These are phyloP conservation scores for Ganaspis brasiliensis DNA, from an alignment of 2,888 invertebrate genomes.

Conservation along the genomic window DNA sequence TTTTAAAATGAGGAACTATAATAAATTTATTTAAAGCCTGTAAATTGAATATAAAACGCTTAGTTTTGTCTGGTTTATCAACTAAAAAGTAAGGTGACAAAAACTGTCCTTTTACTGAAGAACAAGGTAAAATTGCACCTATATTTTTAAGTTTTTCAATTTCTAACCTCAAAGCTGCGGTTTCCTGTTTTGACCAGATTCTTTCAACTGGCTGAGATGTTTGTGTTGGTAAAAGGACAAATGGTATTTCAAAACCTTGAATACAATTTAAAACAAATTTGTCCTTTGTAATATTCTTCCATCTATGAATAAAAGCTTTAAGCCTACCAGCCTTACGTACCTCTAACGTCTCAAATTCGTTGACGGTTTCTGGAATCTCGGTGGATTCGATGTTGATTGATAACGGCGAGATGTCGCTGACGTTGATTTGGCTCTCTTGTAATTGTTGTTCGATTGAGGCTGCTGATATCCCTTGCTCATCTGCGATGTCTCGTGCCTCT, in stretches of 20 bases:
- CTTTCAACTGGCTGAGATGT: background rate
- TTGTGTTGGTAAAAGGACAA: background rate
- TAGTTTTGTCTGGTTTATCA: background rate
- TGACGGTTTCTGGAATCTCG: too few species aligned
- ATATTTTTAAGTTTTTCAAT: background rate
- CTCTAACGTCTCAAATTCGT: constrained; percentile 10
- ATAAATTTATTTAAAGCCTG: background rate
- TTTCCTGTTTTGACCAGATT: background rate
- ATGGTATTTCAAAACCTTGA: too few species aligned
- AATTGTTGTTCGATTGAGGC: constrained; percentile 11
- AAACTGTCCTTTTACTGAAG: background rate
- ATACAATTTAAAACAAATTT: background rate
- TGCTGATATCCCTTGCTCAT: background rate
- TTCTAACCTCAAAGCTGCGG: too few species aligned
- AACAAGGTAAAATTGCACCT: background rate
- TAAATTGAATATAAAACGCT: background rate
- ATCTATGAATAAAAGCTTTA: background rate
- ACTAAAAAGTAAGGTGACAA: background rate
- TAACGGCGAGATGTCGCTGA: background rate
- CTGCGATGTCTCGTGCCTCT: background rate
- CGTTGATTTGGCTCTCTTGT: background rate
- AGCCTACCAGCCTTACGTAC: background rate
- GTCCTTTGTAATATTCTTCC: background rate
- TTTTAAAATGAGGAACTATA: background rate
- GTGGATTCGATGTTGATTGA: background rate